These are phyloP conservation scores for Zosterops borbonicus DNA, from an alignment of 2,113 vertebrate species.

Conservation along the genomic window DNA sequence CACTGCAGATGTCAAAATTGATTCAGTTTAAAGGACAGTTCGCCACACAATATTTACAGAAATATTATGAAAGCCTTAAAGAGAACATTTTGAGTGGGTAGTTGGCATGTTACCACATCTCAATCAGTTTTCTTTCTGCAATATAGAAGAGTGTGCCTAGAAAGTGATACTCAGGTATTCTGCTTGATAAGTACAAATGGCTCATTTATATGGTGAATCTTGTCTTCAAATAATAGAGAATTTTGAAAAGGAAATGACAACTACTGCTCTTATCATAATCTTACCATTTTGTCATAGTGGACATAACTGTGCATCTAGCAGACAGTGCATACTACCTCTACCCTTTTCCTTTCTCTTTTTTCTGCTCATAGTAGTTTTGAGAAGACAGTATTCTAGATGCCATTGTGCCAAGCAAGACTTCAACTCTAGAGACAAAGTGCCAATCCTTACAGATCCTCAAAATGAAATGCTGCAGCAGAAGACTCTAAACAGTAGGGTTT, in stretches of 20 bases:
- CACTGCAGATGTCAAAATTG: background rate
- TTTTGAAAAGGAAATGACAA: background rate
- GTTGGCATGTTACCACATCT: background rate
- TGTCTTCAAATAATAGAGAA: background rate
- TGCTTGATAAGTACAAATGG: background rate
- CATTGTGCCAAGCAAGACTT: background rate
- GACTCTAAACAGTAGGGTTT: background rate
- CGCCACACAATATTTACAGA: background rate
- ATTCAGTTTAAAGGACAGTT: background rate
- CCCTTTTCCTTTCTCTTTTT: background rate
- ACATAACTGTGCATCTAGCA: background rate
- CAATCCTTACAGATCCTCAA: background rate
- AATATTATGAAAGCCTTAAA: background rate
- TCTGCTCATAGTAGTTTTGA: background rate
- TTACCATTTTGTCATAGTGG: background rate
- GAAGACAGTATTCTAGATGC: background rate
- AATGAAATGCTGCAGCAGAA: background rate
- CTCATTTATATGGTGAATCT: background rate
- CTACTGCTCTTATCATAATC: background rate
- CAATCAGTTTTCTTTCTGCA: background rate
- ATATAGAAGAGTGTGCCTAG: background rate
- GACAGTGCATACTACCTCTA: background rate
- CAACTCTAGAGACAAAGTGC: background rate
- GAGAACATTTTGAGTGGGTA: background rate
- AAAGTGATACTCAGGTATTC: background rate